Conservation (phyloP, 2,797 vertebrate species). For the Melanotaenia parkinsoni region DNA sequence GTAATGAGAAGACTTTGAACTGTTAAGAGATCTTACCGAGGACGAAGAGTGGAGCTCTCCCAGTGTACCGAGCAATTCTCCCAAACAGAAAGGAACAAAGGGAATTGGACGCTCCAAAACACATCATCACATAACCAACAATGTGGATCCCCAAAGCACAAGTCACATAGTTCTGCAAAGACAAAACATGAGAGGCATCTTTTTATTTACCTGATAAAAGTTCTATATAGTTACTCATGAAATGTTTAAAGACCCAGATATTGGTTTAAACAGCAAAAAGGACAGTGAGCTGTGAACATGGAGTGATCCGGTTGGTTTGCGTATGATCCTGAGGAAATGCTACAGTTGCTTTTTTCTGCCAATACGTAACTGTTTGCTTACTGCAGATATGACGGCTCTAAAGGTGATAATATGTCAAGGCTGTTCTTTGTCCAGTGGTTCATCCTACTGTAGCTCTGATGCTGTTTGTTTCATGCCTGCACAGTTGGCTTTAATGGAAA, state of each 20-base stretch:
- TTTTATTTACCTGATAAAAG: background rate
- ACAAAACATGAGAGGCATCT: conserved; percentile 9
- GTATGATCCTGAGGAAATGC: background rate
- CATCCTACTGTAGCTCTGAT: too few relatives aligned
- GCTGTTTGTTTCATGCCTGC: too few relatives aligned
- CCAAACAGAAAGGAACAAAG: conserved; percentile 88
- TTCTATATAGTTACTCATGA: background rate
- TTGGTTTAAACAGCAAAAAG: background rate
- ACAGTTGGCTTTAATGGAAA: too few relatives aligned
- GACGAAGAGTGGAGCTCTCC: conserved; percentile 84
- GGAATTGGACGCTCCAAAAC: conserved; percentile 89
- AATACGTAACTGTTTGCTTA: background rate
- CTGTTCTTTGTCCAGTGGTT: background rate
- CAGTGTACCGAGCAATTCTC: conserved; percentile 85
- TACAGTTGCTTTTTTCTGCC: background rate
- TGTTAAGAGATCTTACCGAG: conserved; percentile 79
- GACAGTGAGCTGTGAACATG: too few relatives aligned
- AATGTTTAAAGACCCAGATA: background rate
- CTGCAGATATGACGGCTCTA: background rate
- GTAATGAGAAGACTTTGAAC: too few relatives aligned
- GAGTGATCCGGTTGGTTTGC: background rate
- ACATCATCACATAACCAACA: conserved; percentile 94
- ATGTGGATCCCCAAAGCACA: conserved; percentile 92
- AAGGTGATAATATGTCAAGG: background rate
- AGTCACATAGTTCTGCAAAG: conserved; percentile 88